Percentiles rank a stretch among this genome's conserved stretches.
Evolutionary conservation across 2,113 vertebrate genomes (phyloP).

Genomic region (Pachycephala philippinensis): DNA sequence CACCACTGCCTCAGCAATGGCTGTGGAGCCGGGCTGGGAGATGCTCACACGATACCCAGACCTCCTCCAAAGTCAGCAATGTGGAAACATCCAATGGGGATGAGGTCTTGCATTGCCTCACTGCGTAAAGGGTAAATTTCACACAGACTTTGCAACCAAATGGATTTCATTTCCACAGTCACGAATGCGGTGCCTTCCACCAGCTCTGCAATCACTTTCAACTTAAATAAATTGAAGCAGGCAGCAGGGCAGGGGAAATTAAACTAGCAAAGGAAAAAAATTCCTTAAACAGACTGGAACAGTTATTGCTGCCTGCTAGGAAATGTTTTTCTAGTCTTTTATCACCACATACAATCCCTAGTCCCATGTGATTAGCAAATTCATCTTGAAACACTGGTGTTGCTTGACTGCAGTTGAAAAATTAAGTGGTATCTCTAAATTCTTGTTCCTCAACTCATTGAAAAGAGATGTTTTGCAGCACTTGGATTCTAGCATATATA

Average conservation of each 20-base stretch:
- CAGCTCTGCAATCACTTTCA: neutral
- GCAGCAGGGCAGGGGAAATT: constrained; percentile 31
- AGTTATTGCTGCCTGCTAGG: constrained; percentile 36
- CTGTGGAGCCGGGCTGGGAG: neutral
- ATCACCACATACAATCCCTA: constrained; percentile 42
- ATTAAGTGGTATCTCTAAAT: constrained; percentile 66
- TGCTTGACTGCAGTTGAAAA: constrained; percentile 57
- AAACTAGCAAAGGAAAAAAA: neutral
- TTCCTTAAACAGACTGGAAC: neutral
- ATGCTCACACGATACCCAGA: neutral
- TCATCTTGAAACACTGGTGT: constrained; percentile 64
- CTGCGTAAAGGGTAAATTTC: neutral
- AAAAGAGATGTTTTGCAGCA: constrained; percentile 42
- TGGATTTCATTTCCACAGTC: neutral
- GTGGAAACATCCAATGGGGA: neutral
- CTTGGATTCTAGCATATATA: constrained; percentile 48
- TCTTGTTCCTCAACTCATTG: constrained; percentile 36
- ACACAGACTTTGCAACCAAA: neutral
- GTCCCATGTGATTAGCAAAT: constrained; percentile 67
- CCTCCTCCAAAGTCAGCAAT: neutral
- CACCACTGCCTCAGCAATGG: rapidly evolving
- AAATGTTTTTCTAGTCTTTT: constrained; percentile 52
- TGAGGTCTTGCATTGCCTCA: neutral
- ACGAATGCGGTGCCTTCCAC: neutral
- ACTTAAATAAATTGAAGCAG: constrained; percentile 1